These are phyloP conservation scores for Steinernema carpocapsae DNA, from an alignment of 2,888 invertebrate genomes.

Conservation along the genomic window DNA sequence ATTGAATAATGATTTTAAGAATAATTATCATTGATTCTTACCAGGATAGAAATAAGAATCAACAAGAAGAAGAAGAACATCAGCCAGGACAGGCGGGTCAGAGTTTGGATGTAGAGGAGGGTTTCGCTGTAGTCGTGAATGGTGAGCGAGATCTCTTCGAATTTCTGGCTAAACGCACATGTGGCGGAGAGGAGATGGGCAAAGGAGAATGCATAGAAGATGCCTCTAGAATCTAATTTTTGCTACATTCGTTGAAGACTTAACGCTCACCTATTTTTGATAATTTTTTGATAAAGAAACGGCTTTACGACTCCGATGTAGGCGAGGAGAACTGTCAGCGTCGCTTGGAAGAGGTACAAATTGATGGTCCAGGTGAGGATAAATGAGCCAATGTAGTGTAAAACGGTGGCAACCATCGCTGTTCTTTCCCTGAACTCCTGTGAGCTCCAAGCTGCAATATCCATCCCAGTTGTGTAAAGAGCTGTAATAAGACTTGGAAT, in stretches of 20 bases:
- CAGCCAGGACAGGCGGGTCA: not conserved
- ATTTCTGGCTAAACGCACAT: not conserved
- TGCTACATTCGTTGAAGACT: not conserved
- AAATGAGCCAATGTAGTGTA: not conserved
- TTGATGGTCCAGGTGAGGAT: not conserved
- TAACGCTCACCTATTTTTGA: not conserved
- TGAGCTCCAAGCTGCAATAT: not conserved
- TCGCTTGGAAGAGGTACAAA: not conserved
- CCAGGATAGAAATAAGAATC: not conserved
- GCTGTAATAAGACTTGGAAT: not conserved
- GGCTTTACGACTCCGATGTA: not conserved
- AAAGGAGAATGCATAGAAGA: not conserved
- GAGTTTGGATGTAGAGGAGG: not conserved
- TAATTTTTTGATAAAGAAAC: not conserved
- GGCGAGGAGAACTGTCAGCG: not conserved
- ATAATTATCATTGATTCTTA: not conserved
- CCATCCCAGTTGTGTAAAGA: not conserved
- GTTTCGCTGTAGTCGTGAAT: not conserved
- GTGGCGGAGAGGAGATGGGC: not conserved
- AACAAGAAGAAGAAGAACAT: not conserved
- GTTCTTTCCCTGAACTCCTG: not conserved
- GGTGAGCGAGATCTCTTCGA: not conserved
- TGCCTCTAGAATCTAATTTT: too few species aligned
- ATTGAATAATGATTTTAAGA: not conserved
- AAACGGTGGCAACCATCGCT: not conserved